These are phyloP conservation scores for Glyptemys insculpta DNA, from an alignment of 2,797 vertebrate genomes.

Conservation along the genomic window DNA sequence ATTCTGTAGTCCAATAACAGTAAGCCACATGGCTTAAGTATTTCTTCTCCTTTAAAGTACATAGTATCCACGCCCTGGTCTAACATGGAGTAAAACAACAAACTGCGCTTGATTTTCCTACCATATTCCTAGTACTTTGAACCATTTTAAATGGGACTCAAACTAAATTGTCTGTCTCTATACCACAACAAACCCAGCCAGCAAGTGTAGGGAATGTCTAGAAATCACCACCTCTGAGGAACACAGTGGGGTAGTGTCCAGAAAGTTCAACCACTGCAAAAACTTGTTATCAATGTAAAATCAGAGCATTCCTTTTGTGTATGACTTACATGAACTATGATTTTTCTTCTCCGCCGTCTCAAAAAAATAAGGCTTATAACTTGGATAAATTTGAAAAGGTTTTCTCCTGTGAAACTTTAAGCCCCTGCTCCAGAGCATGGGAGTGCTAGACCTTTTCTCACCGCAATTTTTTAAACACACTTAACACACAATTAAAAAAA, in stretches of 20 bases:
- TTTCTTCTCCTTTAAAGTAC: background rate
- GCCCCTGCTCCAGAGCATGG: background rate
- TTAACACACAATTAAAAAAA: background rate
- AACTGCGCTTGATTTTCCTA: background rate
- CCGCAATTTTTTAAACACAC: background rate
- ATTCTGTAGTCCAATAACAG: background rate
- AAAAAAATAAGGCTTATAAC: background rate
- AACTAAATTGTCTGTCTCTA: background rate
- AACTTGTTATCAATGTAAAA: background rate
- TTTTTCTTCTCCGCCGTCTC: background rate
- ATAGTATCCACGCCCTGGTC: background rate
- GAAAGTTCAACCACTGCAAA: background rate
- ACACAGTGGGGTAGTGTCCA: background rate
- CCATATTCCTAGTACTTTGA: background rate
- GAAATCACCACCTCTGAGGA: background rate
- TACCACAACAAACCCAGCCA: background rate
- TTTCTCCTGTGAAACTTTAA: background rate
- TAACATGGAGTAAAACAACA: background rate
- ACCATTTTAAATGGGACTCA: background rate
- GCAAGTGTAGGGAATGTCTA: background rate
- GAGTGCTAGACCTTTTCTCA: background rate
- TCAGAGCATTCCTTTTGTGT: background rate
- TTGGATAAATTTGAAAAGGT: background rate
- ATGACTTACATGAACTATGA: background rate
- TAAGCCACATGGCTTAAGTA: background rate